Evolutionary conservation across 2,113 vertebrate species (phyloP).

Genomic region (Bostrychus sinensis): DNA sequence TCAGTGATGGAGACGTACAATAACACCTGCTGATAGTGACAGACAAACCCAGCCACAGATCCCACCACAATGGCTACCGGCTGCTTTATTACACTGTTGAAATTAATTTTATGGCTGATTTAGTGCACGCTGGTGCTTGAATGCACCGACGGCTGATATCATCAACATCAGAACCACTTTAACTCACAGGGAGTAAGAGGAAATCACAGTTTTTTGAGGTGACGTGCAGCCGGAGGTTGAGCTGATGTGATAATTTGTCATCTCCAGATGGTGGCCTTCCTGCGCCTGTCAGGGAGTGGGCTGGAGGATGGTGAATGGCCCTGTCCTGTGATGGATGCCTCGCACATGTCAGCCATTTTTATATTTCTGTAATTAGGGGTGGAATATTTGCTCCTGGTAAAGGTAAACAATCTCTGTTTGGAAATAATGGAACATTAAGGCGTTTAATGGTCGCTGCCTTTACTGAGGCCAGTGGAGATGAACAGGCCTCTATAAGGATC

Average conservation of each 20-base stretch:
- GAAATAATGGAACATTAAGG: not conserved
- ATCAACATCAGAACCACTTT: constrained; percentile 66
- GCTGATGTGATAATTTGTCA: constrained; percentile 28
- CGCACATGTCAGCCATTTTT: not conserved
- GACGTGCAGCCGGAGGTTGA: constrained; percentile 34
- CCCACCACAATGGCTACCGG: constrained; percentile 38
- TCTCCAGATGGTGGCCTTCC: constrained; percentile 5
- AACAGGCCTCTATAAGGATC: constrained; percentile 4
- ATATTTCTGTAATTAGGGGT: constrained; percentile 4
- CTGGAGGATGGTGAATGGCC: not conserved
- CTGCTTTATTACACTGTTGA: constrained; percentile 60
- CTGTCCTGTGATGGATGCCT: not conserved
- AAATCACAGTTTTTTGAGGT: constrained; percentile 37
- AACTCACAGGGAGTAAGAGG: constrained; percentile 43
- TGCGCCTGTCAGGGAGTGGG: not conserved
- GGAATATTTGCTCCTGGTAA: constrained; percentile 4
- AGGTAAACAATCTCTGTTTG: not conserved
- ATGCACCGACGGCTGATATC: constrained; percentile 43
- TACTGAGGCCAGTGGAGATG: not conserved
- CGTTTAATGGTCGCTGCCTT: not conserved
- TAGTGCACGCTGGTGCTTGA: constrained; percentile 61
- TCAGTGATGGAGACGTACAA: constrained; percentile 38
- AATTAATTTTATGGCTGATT: constrained; percentile 80
- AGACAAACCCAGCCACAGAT: constrained; percentile 36
- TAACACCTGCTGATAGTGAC: too few species aligned